These are phyloP conservation scores for Conger conger DNA, from an alignment of 2,113 vertebrate species.

Conservation along the genomic window DNA sequence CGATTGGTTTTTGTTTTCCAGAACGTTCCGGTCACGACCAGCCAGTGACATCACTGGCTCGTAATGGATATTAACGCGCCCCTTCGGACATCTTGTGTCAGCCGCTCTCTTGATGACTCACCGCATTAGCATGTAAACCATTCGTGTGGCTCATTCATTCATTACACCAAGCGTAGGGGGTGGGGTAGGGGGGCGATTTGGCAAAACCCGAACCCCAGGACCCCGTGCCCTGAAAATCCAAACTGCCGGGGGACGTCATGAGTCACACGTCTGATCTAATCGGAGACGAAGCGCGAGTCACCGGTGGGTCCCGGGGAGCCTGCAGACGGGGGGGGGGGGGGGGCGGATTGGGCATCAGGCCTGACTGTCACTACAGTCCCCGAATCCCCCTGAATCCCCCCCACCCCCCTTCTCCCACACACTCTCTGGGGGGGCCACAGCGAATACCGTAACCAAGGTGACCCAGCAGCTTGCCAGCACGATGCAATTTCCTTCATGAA, in stretches of 20 bases:
- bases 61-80: constrained; percentile 10
- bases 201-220: too few relatives aligned
- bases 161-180: neutral
- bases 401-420: neutral
- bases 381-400: too few relatives aligned
- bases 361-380: neutral
- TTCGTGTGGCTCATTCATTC: constrained; percentile 6
- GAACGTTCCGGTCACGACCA: neutral
- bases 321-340: neutral
- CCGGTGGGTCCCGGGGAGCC: neutral
- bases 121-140: constrained; percentile 5
- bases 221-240: neutral
- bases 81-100: neutral
- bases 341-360: too few relatives aligned
- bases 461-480: neutral
- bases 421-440: neutral
- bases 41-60: neutral
- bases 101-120: neutral
- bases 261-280: neutral
- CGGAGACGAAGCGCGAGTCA: neutral
- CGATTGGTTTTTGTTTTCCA: neutral
- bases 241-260: constrained; percentile 8
- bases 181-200: too few relatives aligned
- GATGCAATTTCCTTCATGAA: neutral
- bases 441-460: neutral